phyloP scores from a whole-genome alignment of 2,113 vertebrate species.

The Poecilia latipinna region DNA sequence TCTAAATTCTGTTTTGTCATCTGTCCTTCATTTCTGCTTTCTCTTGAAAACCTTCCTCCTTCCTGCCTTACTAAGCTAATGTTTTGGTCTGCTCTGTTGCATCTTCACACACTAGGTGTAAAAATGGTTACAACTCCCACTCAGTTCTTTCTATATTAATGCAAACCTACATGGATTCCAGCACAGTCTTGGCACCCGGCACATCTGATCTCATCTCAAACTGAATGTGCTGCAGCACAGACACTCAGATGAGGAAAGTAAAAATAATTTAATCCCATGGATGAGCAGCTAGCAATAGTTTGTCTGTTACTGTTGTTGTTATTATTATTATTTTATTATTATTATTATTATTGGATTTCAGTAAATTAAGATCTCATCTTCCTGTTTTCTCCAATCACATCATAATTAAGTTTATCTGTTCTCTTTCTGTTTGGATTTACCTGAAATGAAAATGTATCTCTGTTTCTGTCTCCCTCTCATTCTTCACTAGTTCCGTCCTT shows the following conservation, averaged over 20 bases:
- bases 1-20: neutral
- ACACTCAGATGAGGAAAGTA: neutral
- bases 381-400: too few species aligned
- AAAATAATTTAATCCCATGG: neutral
- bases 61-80: neutral
- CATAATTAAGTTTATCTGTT: constrained; percentile 1
- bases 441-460: constrained; percentile 5
- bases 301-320: neutral
- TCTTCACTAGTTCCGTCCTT: constrained; percentile 91
- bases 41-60: neutral
- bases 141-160: neutral
- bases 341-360: too few species aligned
- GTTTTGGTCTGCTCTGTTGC: neutral
- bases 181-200: neutral
- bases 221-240: neutral
- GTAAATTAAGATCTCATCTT: neutral
- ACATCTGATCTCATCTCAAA: neutral
- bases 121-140: neutral
- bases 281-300: neutral
- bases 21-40: neutral
- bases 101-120: constrained; percentile 6
- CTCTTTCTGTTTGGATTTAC: constrained; percentile 22
- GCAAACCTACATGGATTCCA: neutral
- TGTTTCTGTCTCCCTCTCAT: constrained; percentile 4
- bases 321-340: too few species aligned